Conservation (phyloP, 2,888 invertebrate genomes). For the Drosophila melanosoma region DNA sequence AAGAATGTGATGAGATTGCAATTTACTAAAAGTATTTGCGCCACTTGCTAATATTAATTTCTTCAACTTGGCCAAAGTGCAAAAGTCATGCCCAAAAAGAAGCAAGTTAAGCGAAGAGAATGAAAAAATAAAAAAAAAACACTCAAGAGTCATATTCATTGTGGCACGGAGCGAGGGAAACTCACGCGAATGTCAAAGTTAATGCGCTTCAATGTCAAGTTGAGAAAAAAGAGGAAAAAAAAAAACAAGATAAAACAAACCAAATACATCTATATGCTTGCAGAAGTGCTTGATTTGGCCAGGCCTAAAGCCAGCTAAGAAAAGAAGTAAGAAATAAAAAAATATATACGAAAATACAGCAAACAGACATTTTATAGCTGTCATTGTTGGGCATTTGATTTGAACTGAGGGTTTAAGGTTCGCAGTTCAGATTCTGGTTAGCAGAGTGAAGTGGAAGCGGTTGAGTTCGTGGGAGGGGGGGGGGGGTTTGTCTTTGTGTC, state of each 20-base stretch:
- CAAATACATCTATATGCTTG: conserved; percentile 37
- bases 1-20: conserved; percentile 70
- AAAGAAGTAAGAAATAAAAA: conserved; percentile 23
- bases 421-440: conserved; percentile 24
- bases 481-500: conserved; percentile 56
- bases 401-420: conserved; percentile 20
- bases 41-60: conserved; percentile 65
- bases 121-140: conserved; percentile 11
- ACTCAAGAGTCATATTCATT: conserved; percentile 71
- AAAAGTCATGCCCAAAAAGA: conserved; percentile 66
- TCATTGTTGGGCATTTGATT: conserved; percentile 61
- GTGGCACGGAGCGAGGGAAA: conserved; percentile 23
- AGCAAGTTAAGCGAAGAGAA: conserved; percentile 1
- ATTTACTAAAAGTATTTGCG: conserved; percentile 49
- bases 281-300: conserved; percentile 52
- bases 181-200: conserved; percentile 70
- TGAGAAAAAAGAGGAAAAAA: conserved; percentile 24
- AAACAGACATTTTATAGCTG: conserved; percentile 70
- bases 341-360: conserved; percentile 33
- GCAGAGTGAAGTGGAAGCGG: neutral
- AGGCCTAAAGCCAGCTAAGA: conserved; percentile 23
- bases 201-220: conserved; percentile 71
- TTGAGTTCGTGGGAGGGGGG: neutral
- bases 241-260: conserved; percentile 12
- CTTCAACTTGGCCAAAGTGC: conserved; percentile 65